Base-by-base conservation (phyloP, 2,113 vertebrate genomes). In the Leucosticte australis region DNA sequence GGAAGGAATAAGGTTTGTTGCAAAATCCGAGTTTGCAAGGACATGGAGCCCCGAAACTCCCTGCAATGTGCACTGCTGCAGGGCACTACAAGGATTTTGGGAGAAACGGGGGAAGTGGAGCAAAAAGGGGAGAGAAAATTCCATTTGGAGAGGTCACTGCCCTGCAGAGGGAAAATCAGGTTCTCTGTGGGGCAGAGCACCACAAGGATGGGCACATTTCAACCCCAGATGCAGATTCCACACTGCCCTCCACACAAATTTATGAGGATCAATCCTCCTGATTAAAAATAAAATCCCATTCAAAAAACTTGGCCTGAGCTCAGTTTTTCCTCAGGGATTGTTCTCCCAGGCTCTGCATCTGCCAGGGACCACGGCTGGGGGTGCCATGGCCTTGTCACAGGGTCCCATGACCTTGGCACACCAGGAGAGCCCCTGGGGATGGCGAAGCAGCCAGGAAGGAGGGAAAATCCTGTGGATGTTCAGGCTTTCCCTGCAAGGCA, bases 311-410 rank as follows among this genome's bases (percentile, higher is more conserved):
- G 1, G 7, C 16, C 53, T 64, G 30, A 80, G 39, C 35, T 77
- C 63, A 6, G 30, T 2, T 74, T 0, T 75, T 50, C 53, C 62
- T 9, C 23, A 50, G 33, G n/a, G 9, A 28, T 15, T 2, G 0
- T 30, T 55, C 37, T 62, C 15, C 19, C 4, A 8, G 4, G 23
- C 3, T 41, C 42, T 67, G 22, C 13, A 3, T n/a, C 67, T 73
- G 7, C 17, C 57, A 41, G 18, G 24, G 4, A 50, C 3, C 65
- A 15, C 0, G 0, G 5, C 27, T 68, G 2, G 35, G 35, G 3
- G 3, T n/a, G 44, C n/a, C 56, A 21, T 0, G 0, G 33, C 22
- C 2, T 0, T 20, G 13, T 8, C 13, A 12, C 9, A 9, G 47
- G 6, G 5, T 49, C 6, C 7, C 37, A 70, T 28, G n/a, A 74